Evolutionary conservation across 2,113 vertebrate genomes (phyloP).

Genomic region (Rhea pennata): DNA sequence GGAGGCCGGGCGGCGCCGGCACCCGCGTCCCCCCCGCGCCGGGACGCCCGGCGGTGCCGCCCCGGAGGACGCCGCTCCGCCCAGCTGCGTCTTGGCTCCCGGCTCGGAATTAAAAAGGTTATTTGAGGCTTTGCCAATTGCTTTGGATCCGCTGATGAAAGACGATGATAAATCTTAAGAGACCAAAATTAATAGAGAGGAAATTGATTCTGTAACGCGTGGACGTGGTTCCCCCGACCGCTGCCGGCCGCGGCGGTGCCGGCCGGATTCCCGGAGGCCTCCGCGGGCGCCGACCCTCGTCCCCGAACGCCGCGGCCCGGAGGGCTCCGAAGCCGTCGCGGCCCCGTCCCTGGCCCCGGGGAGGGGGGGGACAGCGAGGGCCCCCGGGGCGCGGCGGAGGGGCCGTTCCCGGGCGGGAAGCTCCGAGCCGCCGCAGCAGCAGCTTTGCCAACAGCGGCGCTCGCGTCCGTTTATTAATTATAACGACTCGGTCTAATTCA

Average conservation of each 20-base stretch:
- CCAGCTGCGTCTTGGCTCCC: neutral
- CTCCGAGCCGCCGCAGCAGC: neutral
- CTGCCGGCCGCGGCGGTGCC: neutral
- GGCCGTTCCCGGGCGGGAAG: neutral
- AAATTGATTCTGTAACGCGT: slow-evolving; percentile 72
- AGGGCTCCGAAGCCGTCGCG: no score
- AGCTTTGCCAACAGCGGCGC: neutral
- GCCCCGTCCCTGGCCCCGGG: no score
- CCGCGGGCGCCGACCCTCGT: neutral
- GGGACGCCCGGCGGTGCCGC: neutral
- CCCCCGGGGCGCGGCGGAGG: no score
- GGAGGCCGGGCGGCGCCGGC: no score
- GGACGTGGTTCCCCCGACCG: slow-evolving; percentile 67
- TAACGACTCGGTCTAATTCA: neutral
- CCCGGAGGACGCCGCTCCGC: neutral
- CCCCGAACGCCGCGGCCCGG: no score
- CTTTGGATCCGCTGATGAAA: slow-evolving; percentile 69
- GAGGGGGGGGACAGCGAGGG: no score
- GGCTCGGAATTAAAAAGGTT: slow-evolving; percentile 67
- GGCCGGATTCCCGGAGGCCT: neutral
- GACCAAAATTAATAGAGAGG: slow-evolving; percentile 76
- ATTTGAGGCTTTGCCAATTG: slow-evolving; percentile 71
- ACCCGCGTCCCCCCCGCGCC: neutral
- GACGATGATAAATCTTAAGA: slow-evolving; percentile 70
- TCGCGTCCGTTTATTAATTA: neutral